A percentile compares a stretch with the other conserved stretches of the same genome.
These are phyloP conservation scores for Scaptomyza hsui DNA, from an alignment of 1,140 invertebrate species.

Conservation along the genomic window DNA sequence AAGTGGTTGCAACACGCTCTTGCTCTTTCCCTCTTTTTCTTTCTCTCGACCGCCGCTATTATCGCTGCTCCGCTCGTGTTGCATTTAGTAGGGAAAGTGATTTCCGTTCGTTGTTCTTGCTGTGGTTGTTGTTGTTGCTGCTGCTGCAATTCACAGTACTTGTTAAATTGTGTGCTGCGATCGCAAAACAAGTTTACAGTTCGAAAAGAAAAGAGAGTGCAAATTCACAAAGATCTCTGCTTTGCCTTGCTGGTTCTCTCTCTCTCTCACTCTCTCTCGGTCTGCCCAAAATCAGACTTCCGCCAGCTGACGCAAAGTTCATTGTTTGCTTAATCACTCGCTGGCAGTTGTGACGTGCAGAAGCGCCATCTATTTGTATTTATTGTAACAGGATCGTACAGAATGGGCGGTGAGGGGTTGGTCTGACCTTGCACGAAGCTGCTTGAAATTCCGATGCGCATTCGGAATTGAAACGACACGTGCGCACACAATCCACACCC, in stretches of 20 bases:
- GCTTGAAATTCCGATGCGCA: slow-evolving; percentile 40
- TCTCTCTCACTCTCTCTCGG: not conserved
- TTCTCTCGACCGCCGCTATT: slow-evolving; percentile 12
- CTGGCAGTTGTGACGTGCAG: slow-evolving; percentile 1
- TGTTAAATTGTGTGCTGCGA: slow-evolving; percentile 8
- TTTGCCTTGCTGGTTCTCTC: not conserved
- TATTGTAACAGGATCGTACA: slow-evolving; percentile 7
- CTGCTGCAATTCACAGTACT: slow-evolving; percentile 30
- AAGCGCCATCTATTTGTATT: slow-evolving; percentile 1
- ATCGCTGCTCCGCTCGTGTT: slow-evolving; percentile 15
- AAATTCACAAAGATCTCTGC: slow-evolving; percentile 20
- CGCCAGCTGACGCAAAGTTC: slow-evolving; percentile 55
- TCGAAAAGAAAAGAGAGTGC: slow-evolving; percentile 4
- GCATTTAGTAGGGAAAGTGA: slow-evolving; percentile 53
- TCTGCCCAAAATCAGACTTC: slow-evolving; percentile 33
- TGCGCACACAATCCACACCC: not conserved
- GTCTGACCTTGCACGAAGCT: slow-evolving; percentile 33
- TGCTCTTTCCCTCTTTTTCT: not conserved
- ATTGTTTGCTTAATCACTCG: slow-evolving; percentile 65
- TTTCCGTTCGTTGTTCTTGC: slow-evolving; percentile 32
- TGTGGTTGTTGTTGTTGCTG: slow-evolving; percentile 9
- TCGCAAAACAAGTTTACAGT: slow-evolving; percentile 35
- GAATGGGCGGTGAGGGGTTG: not conserved
- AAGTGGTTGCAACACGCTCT: slow-evolving; percentile 40
- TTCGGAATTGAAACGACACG: slow-evolving; percentile 4